phyloP scores from a whole-genome alignment of 2,797 vertebrate species.

The Todus mexicanus region DNA sequence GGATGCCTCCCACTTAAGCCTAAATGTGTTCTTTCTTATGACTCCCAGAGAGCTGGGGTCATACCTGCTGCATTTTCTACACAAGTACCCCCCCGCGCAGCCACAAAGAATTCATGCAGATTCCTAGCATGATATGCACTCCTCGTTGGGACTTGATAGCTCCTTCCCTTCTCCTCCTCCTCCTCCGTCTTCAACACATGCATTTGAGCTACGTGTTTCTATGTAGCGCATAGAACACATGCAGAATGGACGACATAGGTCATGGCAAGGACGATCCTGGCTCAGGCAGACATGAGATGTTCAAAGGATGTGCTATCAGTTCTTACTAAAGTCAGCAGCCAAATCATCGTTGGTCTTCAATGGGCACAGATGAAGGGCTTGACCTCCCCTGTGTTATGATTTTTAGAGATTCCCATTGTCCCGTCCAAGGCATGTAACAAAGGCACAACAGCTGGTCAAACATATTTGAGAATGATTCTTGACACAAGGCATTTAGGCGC shows the following conservation, averaged over 20 bases:
- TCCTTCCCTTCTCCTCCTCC: neutral
- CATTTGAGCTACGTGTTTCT: neutral
- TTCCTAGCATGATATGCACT: neutral
- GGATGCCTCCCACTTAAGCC: neutral
- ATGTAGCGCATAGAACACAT: slow-evolving; percentile 27
- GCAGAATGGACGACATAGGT: slow-evolving; percentile 2
- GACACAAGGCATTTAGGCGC: neutral
- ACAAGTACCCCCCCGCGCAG: neutral
- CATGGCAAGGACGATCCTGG: slow-evolving; percentile 1
- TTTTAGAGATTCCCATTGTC: slow-evolving; percentile 31
- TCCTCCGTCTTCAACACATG: neutral
- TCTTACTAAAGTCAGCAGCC: slow-evolving; percentile 43
- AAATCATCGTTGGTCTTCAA: slow-evolving; percentile 49
- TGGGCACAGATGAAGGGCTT: slow-evolving; percentile 20
- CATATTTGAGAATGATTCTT: neutral
- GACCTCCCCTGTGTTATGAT: slow-evolving; percentile 30
- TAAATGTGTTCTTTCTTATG: neutral
- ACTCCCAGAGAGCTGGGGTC: neutral
- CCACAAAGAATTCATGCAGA: slow-evolving; percentile 18
- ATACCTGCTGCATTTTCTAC: neutral
- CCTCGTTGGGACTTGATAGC: neutral
- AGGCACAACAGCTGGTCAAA: slow-evolving; percentile 41
- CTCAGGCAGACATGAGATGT: slow-evolving; percentile 21
- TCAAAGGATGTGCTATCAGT: slow-evolving; percentile 10
- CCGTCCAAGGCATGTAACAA: slow-evolving; percentile 25